Percentiles rank a stretch among this genome's conserved stretches.
These are phyloP conservation scores for Rhagophthalmus giganteus DNA, from an alignment of 2,888 invertebrate genomes.

Conservation along the genomic window DNA sequence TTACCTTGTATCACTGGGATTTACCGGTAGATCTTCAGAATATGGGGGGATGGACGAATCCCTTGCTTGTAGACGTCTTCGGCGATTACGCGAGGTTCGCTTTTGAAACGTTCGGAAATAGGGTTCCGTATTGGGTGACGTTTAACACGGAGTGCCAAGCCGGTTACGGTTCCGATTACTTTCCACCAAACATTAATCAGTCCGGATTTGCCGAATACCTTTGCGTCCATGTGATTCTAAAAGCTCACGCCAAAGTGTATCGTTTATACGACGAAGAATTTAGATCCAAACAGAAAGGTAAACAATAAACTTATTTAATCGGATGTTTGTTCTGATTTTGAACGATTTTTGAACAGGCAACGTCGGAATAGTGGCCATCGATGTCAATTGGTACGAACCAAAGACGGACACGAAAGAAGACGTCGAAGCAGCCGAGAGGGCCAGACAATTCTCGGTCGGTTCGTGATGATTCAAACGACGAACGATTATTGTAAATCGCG, in stretches of 20 bases:
- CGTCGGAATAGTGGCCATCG: conserved; percentile 63
- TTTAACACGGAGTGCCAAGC: conserved; percentile 58
- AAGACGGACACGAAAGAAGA: conserved; percentile 60
- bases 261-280: conserved; percentile 60
- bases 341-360: conserved; percentile 52
- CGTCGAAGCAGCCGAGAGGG: conserved; percentile 63
- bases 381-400: conserved; percentile 65
- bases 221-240: conserved; percentile 64
- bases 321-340: not conserved
- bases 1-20: conserved; percentile 71
- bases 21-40: conserved; percentile 58
- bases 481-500: too few relatives aligned
- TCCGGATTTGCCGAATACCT: conserved; percentile 63
- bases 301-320: not conserved
- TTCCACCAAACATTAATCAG: conserved; percentile 47
- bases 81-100: conserved; percentile 62
- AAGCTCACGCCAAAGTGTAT: conserved; percentile 67
- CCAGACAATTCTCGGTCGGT: conserved; percentile 58
- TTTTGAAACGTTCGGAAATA: conserved; percentile 41
- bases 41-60: conserved; percentile 27
- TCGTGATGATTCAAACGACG: too few relatives aligned
- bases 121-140: conserved; percentile 58
- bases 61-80: conserved; percentile 53
- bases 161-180: conserved; percentile 53
- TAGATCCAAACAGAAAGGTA: conserved; percentile 44